phyloP scores from a whole-genome alignment of 2,797 vertebrate genomes.

The Taeniopygia guttata region DNA sequence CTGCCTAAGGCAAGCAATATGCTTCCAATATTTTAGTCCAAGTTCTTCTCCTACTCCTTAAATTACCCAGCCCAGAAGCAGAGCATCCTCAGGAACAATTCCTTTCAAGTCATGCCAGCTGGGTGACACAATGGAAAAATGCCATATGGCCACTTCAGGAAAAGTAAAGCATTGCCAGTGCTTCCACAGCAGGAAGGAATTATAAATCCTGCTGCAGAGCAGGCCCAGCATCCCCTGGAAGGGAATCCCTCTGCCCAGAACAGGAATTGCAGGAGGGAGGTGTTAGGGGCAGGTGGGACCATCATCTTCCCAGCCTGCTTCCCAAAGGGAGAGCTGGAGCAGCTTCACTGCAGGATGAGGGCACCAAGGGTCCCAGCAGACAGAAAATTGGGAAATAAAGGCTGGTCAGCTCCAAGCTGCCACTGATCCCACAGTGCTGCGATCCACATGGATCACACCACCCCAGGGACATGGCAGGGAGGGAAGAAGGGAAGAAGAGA shows the following conservation, averaged over 20 bases:
- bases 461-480: background rate
- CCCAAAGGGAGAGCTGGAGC: background rate
- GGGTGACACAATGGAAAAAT: constrained; percentile 59
- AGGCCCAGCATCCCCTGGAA: background rate
- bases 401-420: background rate
- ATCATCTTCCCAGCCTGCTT: background rate
- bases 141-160: constrained; percentile 51
- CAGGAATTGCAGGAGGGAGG: background rate
- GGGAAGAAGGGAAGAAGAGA: background rate
- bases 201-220: background rate
- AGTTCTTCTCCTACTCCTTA: constrained; percentile 31
- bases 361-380: background rate
- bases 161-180: constrained; percentile 1
- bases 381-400: background rate
- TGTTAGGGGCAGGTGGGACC: background rate
- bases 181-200: constrained; percentile 53
- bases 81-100: constrained; percentile 37
- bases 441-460: background rate
- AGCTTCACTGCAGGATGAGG: background rate
- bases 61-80: constrained; percentile 35
- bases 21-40: constrained; percentile 38
- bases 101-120: constrained; percentile 58
- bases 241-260: background rate
- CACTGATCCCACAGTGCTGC: background rate
- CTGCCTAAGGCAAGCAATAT: constrained; percentile 44